Percentiles rank a stretch among this genome's conserved stretches.
These are phyloP conservation scores for Microcebus jonahi DNA, from an alignment of 2,113 vertebrate genomes.

Conservation along the genomic window DNA sequence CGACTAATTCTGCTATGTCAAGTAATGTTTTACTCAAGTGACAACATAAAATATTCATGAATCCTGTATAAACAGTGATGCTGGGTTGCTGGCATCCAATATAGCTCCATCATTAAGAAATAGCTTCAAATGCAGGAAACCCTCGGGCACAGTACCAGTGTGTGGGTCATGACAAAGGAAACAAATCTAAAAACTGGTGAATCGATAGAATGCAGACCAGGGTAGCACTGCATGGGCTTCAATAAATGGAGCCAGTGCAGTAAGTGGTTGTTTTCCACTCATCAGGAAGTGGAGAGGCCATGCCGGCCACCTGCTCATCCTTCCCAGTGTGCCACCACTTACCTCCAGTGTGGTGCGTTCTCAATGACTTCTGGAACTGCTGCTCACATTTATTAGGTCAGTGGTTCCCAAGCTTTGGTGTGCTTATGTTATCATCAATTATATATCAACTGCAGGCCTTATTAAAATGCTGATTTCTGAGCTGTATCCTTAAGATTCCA, in stretches of 20 bases:
- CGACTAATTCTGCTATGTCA: slow-evolving; percentile 35
- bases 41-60: slow-evolving; percentile 18
- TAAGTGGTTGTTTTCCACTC: neutral
- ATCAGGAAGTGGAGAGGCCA: neutral
- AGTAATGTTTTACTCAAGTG: neutral
- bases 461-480: neutral
- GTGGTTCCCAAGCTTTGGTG: neutral
- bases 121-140: neutral
- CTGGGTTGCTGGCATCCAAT: neutral
- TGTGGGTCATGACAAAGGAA: neutral
- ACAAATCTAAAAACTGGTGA: neutral
- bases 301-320: fast-evolving
- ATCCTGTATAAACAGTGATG: neutral
- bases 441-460: neutral
- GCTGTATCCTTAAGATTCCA: neutral
- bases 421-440: too few relatives aligned
- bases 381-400: neutral
- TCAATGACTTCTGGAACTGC: neutral
- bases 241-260: too few relatives aligned
- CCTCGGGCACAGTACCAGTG: neutral
- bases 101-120: neutral
- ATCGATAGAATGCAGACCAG: neutral
- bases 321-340: neutral
- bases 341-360: neutral
- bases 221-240: neutral